Percentiles rank a stretch among this genome's conserved stretches.
These are phyloP conservation scores for Sinocyclocheilus grahami DNA, from an alignment of 2,113 vertebrate species.

Conservation along the genomic window DNA sequence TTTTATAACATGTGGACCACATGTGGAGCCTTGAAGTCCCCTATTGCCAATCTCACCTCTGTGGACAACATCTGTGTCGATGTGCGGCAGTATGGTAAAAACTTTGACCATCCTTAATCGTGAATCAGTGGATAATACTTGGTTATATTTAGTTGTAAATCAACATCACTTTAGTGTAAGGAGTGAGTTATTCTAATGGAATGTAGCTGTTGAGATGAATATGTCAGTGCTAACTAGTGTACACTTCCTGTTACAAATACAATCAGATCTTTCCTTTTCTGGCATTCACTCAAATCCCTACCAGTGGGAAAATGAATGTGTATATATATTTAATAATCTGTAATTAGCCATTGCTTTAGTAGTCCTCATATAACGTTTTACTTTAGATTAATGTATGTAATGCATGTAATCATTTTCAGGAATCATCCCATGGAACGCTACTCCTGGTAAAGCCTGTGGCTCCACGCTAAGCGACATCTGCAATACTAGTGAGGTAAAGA, in stretches of 20 bases:
- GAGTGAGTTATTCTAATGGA: neutral
- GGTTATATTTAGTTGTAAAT: neutral
- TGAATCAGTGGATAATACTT: neutral
- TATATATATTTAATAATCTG: neutral
- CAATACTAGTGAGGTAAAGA: constrained; percentile 90
- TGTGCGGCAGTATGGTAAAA: constrained; percentile 92
- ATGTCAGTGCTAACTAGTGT: neutral
- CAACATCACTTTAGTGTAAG: neutral
- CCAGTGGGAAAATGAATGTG: too few relatives aligned
- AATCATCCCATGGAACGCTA: constrained; percentile 92
- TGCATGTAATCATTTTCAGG: constrained; percentile 71
- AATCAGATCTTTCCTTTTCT: neutral
- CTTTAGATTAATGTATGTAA: constrained; percentile 35
- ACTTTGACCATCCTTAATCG: neutral
- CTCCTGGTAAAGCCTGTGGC: constrained; percentile 92
- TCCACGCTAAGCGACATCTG: constrained; percentile 89
- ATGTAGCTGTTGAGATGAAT: neutral
- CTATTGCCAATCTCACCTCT: constrained; percentile 85
- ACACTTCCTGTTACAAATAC: neutral
- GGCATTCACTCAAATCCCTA: neutral
- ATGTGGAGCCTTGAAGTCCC: constrained; percentile 89
- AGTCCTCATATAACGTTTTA: neutral
- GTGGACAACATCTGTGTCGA: constrained; percentile 96
- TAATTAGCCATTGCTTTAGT: neutral
- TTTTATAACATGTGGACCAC: constrained; percentile 98